Percentiles rank a stretch among this genome's conserved stretches.
Conservation (phyloP, 1,140 invertebrate genomes). For the Temnothorax longispinosus region DNA sequence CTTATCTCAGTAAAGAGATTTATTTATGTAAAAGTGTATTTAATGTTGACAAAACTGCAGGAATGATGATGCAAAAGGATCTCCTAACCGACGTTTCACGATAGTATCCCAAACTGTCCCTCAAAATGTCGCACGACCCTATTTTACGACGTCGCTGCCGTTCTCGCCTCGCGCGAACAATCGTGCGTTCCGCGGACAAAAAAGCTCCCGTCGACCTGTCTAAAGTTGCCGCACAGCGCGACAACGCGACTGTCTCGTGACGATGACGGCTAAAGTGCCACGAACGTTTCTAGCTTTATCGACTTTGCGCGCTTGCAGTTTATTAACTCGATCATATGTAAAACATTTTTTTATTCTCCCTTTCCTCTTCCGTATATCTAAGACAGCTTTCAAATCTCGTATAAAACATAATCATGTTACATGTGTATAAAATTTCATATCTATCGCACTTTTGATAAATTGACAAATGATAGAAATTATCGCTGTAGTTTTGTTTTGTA, state of each 20-base stretch:
- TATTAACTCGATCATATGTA: slow-evolving; percentile 53
- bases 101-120: slow-evolving; percentile 49
- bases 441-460: neutral
- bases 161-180: slow-evolving; percentile 66
- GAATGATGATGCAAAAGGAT: neutral
- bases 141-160: slow-evolving; percentile 57
- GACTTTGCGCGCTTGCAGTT: slow-evolving; percentile 50
- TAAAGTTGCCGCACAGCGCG: slow-evolving; percentile 66
- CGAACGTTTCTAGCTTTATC: slow-evolving; percentile 57
- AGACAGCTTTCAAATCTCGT: neutral
- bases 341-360: slow-evolving; percentile 37
- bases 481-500: neutral
- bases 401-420: neutral
- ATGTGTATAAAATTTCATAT: neutral
- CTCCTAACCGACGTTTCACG: slow-evolving; percentile 41
- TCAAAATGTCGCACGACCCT: slow-evolving; percentile 63
- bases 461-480: neutral
- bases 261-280: slow-evolving; percentile 70
- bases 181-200: slow-evolving; percentile 71
- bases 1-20: neutral
- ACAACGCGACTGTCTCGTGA: slow-evolving; percentile 71
- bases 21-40: neutral
- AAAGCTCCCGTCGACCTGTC: slow-evolving; percentile 74
- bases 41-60: neutral
- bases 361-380: slow-evolving; percentile 32